Conservation (phyloP, 2,888 invertebrate genomes). For the Gibbula magus region DNA sequence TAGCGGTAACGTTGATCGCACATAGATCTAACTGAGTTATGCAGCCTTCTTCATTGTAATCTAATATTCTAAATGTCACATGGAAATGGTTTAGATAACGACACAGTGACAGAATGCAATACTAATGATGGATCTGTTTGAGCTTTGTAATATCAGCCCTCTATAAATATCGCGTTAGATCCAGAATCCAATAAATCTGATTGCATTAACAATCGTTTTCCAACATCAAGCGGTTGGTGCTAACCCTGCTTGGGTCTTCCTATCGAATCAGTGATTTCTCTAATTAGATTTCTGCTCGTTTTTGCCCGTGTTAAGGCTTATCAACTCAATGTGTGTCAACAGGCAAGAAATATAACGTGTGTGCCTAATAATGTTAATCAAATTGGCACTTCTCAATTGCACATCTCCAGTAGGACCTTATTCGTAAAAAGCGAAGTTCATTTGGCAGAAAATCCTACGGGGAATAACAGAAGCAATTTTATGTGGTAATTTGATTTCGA, state of each 20-base stretch:
- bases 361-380: slow-evolving; percentile 1
- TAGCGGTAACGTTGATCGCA: too few species aligned
- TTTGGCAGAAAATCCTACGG: too few species aligned
- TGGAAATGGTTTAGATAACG: too few species aligned
- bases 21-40: too few species aligned
- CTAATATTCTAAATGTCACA: too few species aligned
- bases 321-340: neutral
- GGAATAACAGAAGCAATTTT: too few species aligned
- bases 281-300: slow-evolving; percentile 1
- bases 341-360: slow-evolving; percentile 1
- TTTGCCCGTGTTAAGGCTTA: slow-evolving; percentile 7
- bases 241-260: neutral
- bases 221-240: neutral
- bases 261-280: neutral
- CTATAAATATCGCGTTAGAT: neutral
- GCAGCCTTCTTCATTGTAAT: too few species aligned
- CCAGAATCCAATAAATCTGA: neutral
- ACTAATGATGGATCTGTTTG: neutral
- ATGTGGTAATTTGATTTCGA: too few species aligned
- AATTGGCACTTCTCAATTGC: neutral
- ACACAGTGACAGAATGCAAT: too few species aligned
- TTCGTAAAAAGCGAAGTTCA: too few species aligned
- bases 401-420: too few species aligned
- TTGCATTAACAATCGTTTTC: neutral
- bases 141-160: neutral